Evolutionary conservation across 2,888 invertebrate species (phyloP).

Genomic region (Sceliomorpha sp.): DNA sequence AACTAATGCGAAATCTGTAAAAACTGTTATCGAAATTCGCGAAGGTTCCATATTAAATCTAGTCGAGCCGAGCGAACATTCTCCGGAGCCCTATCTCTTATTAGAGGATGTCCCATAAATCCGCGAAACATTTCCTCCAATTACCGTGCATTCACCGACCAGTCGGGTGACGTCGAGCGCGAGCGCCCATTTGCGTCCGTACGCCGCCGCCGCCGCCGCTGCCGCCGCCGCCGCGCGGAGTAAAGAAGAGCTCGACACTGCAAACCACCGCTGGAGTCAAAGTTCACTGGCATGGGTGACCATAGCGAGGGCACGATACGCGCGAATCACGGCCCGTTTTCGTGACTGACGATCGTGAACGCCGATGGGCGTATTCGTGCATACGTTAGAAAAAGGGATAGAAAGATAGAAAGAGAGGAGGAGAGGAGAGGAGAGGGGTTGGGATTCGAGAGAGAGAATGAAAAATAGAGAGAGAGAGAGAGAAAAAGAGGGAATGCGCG

Average conservation of each 20-base stretch:
- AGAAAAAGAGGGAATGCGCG: conserved; percentile 57
- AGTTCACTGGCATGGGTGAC: conserved; percentile 70
- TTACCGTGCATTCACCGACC: too few species aligned
- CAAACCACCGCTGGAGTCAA: conserved; percentile 59
- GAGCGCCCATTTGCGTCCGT: conserved; percentile 1
- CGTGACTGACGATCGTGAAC: conserved; percentile 73
- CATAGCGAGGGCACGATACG: conserved; percentile 63
- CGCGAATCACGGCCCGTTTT: conserved; percentile 73
- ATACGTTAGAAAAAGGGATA: conserved; percentile 58
- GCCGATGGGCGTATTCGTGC: conserved; percentile 73
- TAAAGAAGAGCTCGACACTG: conserved; percentile 48
- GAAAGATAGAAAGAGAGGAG: conserved; percentile 39
- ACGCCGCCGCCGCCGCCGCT: too few species aligned
- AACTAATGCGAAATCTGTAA: too few species aligned
- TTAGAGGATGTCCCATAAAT: too few species aligned
- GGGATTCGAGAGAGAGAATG: too few species aligned
- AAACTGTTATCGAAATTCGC: too few species aligned
- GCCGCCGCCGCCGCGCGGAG: too few species aligned
- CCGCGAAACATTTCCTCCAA: too few species aligned
- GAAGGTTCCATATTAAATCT: too few species aligned
- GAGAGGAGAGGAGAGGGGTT: neutral
- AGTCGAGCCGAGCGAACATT: too few species aligned
- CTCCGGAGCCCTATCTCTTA: too few species aligned
- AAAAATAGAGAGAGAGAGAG: conserved; percentile 33
- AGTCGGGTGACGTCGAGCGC: too few species aligned